Evolutionary conservation across 2,113 vertebrate genomes (phyloP).

Genomic region (Hucho hucho): DNA sequence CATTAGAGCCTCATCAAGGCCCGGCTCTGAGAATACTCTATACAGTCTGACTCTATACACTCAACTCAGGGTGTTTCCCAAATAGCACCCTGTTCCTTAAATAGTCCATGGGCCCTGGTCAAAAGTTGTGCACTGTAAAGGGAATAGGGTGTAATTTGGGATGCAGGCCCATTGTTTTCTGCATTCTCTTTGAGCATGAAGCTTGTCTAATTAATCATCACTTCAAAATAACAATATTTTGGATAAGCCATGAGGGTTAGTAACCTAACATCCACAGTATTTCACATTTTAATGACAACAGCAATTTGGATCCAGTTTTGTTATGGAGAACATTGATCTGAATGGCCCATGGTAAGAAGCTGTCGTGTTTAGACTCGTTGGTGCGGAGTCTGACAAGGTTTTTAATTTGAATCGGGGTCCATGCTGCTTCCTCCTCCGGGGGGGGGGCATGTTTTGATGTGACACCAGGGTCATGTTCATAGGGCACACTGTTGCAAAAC

Average conservation of each 20-base stretch:
- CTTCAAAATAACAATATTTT: background rate
- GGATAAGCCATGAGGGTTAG: too few relatives aligned
- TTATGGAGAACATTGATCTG: background rate
- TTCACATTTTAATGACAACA: background rate
- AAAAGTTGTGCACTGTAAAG: too few relatives aligned
- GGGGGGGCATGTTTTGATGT: slow-evolving; percentile 25
- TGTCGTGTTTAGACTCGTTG: slow-evolving; percentile 13
- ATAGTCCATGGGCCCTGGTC: too few relatives aligned
- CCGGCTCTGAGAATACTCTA: too few relatives aligned
- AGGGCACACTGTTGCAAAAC: too few relatives aligned
- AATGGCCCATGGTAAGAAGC: slow-evolving; percentile 25
- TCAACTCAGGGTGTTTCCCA: too few relatives aligned
- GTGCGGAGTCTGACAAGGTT: slow-evolving; percentile 17
- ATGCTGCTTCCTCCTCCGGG: slow-evolving; percentile 4
- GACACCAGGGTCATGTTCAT: slow-evolving; percentile 21
- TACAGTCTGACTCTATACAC: too few relatives aligned
- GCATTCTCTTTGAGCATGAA: background rate
- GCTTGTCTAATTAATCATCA: background rate
- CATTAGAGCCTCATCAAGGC: too few relatives aligned
- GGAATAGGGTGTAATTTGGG: too few relatives aligned
- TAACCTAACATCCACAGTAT: too few relatives aligned
- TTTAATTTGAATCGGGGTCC: slow-evolving; percentile 35
- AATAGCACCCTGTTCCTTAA: too few relatives aligned
- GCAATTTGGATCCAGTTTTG: background rate
- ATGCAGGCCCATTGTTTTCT: too few relatives aligned